phyloP scores from a whole-genome alignment of 2,797 vertebrate species.

The Oreortyx pictus region DNA sequence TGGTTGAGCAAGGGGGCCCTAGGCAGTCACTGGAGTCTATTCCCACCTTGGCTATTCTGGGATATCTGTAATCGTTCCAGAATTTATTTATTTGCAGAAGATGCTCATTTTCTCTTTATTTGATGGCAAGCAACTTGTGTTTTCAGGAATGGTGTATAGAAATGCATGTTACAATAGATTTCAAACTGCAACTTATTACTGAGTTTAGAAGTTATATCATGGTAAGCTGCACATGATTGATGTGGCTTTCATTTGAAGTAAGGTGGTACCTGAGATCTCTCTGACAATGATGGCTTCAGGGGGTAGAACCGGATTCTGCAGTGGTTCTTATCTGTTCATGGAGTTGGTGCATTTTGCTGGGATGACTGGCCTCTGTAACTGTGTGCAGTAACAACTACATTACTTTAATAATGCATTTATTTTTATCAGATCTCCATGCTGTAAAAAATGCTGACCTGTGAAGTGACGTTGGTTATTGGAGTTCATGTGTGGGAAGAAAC shows the following conservation, averaged over 20 bases:
- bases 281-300: neutral
- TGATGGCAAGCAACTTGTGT: conserved; percentile 22
- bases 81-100: neutral
- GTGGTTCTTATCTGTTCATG: neutral
- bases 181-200: neutral
- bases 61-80: neutral
- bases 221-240: neutral
- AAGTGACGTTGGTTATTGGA: too few relatives aligned
- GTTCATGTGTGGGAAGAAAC: neutral
- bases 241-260: neutral
- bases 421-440: neutral
- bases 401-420: neutral
- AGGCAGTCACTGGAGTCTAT: neutral
- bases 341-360: neutral
- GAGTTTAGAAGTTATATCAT: neutral
- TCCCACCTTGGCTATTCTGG: neutral
- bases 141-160: conserved; percentile 7
- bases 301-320: neutral
- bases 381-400: rapidly evolving
- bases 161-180: neutral
- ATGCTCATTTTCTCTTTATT: neutral
- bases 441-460: neutral
- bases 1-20: neutral
- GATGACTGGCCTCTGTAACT: neutral
- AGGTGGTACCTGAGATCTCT: neutral